Conservation (phyloP, 2,113 vertebrate genomes). For the Bolborhynchus lineola region DNA sequence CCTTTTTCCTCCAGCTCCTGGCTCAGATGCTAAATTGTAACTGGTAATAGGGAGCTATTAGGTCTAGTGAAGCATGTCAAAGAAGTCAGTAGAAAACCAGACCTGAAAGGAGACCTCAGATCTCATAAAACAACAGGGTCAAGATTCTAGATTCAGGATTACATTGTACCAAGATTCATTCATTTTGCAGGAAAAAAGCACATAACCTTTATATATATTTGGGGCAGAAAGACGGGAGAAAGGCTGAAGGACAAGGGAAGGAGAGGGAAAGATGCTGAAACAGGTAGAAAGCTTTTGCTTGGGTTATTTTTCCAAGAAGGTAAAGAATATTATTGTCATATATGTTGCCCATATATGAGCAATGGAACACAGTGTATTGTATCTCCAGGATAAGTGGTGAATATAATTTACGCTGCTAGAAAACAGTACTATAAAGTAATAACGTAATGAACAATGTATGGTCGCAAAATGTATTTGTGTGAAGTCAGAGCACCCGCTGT, state of each 20-base stretch:
- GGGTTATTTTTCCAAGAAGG: not conserved
- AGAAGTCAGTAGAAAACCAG: slow-evolving; percentile 67
- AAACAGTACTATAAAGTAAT: not conserved
- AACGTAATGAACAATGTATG: not conserved
- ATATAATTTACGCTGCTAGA: not conserved
- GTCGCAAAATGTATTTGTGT: not conserved
- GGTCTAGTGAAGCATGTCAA: slow-evolving; percentile 74
- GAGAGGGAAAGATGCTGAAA: not conserved
- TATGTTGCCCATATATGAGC: not conserved
- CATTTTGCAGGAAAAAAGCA: slow-evolving; percentile 21
- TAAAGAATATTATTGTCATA: not conserved
- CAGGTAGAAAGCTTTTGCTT: not conserved
- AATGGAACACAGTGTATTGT: not conserved
- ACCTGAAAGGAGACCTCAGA: slow-evolving; percentile 47
- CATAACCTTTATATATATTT: slow-evolving; percentile 8
- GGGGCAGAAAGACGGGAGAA: not conserved
- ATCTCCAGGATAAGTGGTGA: not conserved
- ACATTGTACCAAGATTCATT: slow-evolving; percentile 54
- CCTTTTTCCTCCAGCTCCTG: slow-evolving; percentile 70
- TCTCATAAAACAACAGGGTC: slow-evolving; percentile 59
- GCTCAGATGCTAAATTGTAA: slow-evolving; percentile 79
- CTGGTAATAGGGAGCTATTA: slow-evolving; percentile 81
- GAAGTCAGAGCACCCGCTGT: not conserved
- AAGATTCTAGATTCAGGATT: slow-evolving; percentile 53
- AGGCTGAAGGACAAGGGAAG: not conserved